Base-by-base conservation (phyloP, 1,140 invertebrate genomes). In the Eupristina koningsbergeri region DNA sequence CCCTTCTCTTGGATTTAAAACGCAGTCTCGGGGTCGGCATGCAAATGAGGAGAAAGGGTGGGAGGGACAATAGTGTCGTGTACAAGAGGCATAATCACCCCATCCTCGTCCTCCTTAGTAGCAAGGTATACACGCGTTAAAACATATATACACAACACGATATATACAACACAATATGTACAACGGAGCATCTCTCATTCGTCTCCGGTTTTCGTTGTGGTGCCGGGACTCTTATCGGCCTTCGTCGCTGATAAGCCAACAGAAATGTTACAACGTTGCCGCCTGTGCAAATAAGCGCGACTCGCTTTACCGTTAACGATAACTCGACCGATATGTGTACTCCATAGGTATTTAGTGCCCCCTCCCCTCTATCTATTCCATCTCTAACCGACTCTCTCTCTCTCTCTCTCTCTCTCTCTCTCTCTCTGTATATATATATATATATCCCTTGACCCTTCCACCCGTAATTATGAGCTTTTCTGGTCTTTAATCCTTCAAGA, bases 181-280 rank as follows among this genome's bases (percentile, higher is more conserved):
- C n/a, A n/a, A n/a, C n/a, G n/a, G n/a, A n/a, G n/a, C n/a, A 36
- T 71, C n/a, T 71, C 67, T 75, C 45, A 26, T 53, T 29, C 47
- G 73, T 17, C 45, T 53, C 73, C 34, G 73, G 45, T 47, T 47
- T 47, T 53, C 41, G 73, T 75, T 29, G 11, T n/a, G 29, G 73
- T 8, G n/a, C 34, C 45, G 76, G 29, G n/a, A 17, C 73, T 36
- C 81, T 83, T 83, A 77, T 83, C 81, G 73, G 73, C 81, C 80
- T 81, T 81, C 69, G 80, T 63, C 67, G 71, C 81, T 63, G 81
- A 83, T 83, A 83, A 83, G 74, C 80, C 63, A 71, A 58, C 69
- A 74, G 71, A 64, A 75, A 63, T 63, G 71, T 64, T 81, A 81
- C 80, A 81, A 81, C 80, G 80, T 81, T 81, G 80, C 80, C 80